phyloP scores from a whole-genome alignment of 2,797 vertebrate genomes.

The Nannoperca australis region DNA sequence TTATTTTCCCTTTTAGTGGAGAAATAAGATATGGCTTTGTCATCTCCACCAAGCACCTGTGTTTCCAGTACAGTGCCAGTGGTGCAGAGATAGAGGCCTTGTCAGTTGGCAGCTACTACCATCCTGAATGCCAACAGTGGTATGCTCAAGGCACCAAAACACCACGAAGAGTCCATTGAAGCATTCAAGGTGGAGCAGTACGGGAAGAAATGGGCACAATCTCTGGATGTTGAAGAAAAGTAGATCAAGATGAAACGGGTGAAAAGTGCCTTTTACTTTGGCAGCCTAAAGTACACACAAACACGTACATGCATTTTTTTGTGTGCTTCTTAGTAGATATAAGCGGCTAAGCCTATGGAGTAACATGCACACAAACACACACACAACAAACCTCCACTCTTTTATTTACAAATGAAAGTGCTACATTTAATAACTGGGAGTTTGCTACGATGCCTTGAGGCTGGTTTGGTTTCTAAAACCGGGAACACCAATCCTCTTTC shows the following conservation, averaged over 20 bases:
- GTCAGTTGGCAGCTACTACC: background rate
- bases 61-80: background rate
- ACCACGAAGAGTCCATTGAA: background rate
- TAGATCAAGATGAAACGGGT: background rate
- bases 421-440: constrained; percentile 24
- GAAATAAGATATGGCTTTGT: background rate
- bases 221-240: background rate
- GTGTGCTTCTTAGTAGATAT: background rate
- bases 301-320: background rate
- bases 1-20: background rate
- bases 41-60: background rate
- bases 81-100: background rate
- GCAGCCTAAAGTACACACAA: background rate
- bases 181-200: background rate
- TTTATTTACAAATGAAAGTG: constrained; percentile 46
- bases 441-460: constrained; percentile 16
- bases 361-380: background rate
- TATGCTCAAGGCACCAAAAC: background rate
- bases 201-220: background rate
- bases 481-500: constrained; percentile 23
- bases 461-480: constrained; percentile 30
- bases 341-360: background rate
- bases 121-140: constrained; percentile 6
- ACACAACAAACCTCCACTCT: constrained; percentile 11
- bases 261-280: background rate